Evolutionary conservation across 92 coral and sea anemone species (phyloP).

Genomic region (Pocillopora grandis): DNA sequence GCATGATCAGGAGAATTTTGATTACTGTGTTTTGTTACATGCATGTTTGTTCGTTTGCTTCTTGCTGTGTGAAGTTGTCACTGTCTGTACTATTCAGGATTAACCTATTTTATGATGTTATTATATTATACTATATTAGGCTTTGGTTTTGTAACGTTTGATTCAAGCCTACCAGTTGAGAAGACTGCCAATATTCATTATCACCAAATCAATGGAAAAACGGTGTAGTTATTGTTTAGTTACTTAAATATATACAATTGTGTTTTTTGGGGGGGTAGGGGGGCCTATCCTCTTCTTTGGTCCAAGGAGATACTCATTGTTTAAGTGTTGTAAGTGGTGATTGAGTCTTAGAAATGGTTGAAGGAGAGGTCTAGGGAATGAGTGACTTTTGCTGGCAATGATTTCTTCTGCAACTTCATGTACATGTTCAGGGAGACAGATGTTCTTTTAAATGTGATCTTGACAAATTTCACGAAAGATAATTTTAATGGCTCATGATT

Average conservation of each 20-base stretch:
- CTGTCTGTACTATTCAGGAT: constrained; percentile 44
- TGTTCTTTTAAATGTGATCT: too few species aligned
- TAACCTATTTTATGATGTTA: constrained; percentile 50
- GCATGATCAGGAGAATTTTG: not conserved
- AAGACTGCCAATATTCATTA: constrained; percentile 88
- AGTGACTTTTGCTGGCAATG: too few species aligned
- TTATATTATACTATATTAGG: constrained; percentile 91
- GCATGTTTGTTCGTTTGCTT: not conserved
- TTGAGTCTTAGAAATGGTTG: not conserved
- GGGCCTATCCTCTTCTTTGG: not conserved
- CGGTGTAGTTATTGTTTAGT: constrained; percentile 97
- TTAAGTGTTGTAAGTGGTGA: not conserved
- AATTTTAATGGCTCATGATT: too few species aligned
- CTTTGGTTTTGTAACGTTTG: constrained; percentile 99
- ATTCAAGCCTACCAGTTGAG: constrained; percentile 88
- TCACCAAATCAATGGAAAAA: constrained; percentile 99
- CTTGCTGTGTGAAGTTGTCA: not conserved
- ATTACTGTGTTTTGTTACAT: not conserved
- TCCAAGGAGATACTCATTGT: not conserved
- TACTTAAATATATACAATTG: constrained; percentile 11
- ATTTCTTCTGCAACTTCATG: too few species aligned
- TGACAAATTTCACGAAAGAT: too few species aligned
- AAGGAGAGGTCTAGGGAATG: too few species aligned
- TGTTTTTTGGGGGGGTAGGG: not conserved
- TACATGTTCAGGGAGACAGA: too few species aligned